Base-by-base conservation (phyloP, 2,113 vertebrate genomes). In the Callocephalon fimbriatum region DNA sequence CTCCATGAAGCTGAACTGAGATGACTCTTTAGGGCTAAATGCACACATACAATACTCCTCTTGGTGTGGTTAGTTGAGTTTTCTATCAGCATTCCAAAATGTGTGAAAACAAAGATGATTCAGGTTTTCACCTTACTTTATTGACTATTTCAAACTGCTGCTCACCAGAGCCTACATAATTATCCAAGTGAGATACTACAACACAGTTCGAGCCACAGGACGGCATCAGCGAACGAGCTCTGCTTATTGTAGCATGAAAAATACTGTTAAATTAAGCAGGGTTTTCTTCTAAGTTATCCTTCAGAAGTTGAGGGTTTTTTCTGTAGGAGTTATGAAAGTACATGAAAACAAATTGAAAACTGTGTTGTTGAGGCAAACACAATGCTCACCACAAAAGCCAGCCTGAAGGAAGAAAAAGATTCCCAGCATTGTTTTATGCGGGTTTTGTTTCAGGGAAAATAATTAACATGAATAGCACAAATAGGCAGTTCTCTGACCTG, bases 51-150 rank as follows among this genome's bases (percentile, higher is more conserved):
- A 32, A 37, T 38, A 45, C 18, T 91, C 50, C 81, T 77, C 58
- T 68, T 16, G 0, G 23, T 11, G 5, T 3, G 70, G 53, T 61
- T 77, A 18, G 82, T 77, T n/a, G 76, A 63, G 37, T 68, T 88
- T 94, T 88, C 86, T 78, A 35, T 31, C 85, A 86, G 42, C 79
- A 47, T 92, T 78, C 70, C 58, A 70, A 70, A 90, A 92, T 32
- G 90, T 72, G 73, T 86, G 91, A 93, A 94, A 97, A 79, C 73
- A 78, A 96, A 96, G 86, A 86, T 81, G 90, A 92, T 94, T 84
- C 75, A 72, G 37, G 48, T 86, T 93, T 94, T 95, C 96, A 88
- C 86, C 85, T 82, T 63, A 48, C 48, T 58, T 88, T 93, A 94
- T 90, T 94, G 91, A 83, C 73, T 92, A 35, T 88, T 88, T 67